Evolutionary conservation across 1,140 invertebrate genomes (phyloP), one percentile per base, ranked within the genome.

Genomic region (Cydia strobilella): DNA sequence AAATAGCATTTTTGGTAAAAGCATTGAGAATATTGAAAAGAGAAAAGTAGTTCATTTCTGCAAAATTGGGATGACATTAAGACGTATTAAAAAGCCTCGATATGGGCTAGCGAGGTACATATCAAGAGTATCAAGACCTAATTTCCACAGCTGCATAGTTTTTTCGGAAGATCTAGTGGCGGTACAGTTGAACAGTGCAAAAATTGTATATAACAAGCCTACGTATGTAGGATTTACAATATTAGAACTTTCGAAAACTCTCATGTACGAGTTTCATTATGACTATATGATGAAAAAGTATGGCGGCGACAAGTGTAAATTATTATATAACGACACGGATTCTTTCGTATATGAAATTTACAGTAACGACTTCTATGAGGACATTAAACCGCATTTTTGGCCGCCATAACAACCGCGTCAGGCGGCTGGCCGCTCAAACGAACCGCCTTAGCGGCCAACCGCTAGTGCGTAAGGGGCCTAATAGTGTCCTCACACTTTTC

Each of bases 151-250:
- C n/a, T 63, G 74, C 7, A 79, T 78, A 18, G 84, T 90, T 31
- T 89, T 93, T 76, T 78, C 84, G 76, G 84, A 88, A 76, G 80
- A 87, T 76, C 77, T 87, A 42, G 79, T 86, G 13, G 79, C 84
- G 2, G 79, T 92, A 23, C 78, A 92, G 78, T 39, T 91, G 74
- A 76, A 80, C 51, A 82, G 80, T 78, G 15, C 76, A 10, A 65
- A 81, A 74, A 76, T 91, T 39, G 74, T 76, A 15, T 83, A 89
- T 15, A 80, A 90, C 79, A 90, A 42, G 75, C 78, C 78, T 12
- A 76, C 76, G 48, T 76, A 80, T 48, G 75, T 80, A 48, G 78
- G 78, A n/a, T 79, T 79, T 48, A 73, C 78, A 35, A 59, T 79
- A 31, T 77, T 79, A 74, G 78, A 77, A 39, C 31, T 75, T 31